Conservation (phyloP, 2,113 vertebrate genomes). For the Asarcornis scutulata region DNA sequence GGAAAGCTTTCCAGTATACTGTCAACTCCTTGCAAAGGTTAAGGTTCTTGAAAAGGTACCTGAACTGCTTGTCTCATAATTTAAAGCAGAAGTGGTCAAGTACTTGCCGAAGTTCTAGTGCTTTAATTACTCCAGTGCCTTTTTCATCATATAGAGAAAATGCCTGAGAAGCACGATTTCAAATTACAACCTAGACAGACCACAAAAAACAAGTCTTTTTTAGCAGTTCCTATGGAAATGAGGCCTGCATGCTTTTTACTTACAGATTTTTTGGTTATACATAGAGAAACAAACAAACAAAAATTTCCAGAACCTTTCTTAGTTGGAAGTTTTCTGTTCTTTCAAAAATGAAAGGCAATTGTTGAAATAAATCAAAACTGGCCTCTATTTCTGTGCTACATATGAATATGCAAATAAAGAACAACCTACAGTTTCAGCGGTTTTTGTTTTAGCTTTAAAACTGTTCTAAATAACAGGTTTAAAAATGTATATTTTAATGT, state of each 20-base stretch:
- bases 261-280: neutral
- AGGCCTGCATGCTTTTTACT: neutral
- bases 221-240: neutral
- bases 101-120: constrained; percentile 72
- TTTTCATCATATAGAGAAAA: constrained; percentile 76
- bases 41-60: constrained; percentile 72
- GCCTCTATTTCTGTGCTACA: neutral
- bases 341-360: neutral
- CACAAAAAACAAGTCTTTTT: neutral
- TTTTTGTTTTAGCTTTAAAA: neutral
- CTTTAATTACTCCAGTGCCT: constrained; percentile 60
- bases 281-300: neutral
- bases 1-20: constrained; percentile 76
- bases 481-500: neutral
- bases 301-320: neutral
- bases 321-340: neutral
- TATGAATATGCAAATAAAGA: neutral
- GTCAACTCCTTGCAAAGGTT: constrained; percentile 49
- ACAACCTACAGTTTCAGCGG: neutral
- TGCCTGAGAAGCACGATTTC: constrained; percentile 43
- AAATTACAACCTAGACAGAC: neutral
- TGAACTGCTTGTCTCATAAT: constrained; percentile 73
- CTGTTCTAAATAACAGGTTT: neutral
- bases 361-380: neutral
- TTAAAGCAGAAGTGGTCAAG: constrained; percentile 77